Percentiles rank a stretch among this genome's conserved stretches.
These are phyloP conservation scores for Abrostola tripartita DNA, from an alignment of 2,888 invertebrate species.

Conservation along the genomic window DNA sequence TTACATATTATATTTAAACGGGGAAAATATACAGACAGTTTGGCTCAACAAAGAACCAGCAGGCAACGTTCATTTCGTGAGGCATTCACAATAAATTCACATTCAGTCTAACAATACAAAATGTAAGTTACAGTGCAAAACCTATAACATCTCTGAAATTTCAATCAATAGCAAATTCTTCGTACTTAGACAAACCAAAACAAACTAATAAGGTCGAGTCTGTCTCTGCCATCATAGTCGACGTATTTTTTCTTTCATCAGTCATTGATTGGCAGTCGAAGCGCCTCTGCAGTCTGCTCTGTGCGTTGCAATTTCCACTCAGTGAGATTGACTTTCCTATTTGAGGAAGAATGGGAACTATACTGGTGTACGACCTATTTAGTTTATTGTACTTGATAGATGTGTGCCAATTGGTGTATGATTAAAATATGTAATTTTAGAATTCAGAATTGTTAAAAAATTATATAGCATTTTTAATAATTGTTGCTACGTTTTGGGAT, in stretches of 20 bases:
- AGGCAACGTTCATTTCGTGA: too few relatives aligned
- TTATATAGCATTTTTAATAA: too few relatives aligned
- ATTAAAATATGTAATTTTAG: too few relatives aligned
- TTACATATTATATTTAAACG: too few relatives aligned
- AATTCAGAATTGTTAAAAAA: too few relatives aligned
- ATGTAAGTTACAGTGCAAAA: too few relatives aligned
- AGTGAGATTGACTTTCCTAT: constrained; percentile 46
- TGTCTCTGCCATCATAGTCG: constrained; percentile 25
- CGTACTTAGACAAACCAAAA: neutral
- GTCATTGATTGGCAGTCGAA: constrained; percentile 51
- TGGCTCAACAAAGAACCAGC: too few relatives aligned
- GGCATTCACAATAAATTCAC: too few relatives aligned
- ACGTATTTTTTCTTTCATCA: constrained; percentile 48
- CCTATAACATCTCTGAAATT: too few relatives aligned
- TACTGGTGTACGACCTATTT: neutral
- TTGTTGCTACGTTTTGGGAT: too few relatives aligned
- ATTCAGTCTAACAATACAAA: too few relatives aligned
- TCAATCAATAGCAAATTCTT: neutral
- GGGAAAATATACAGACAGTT: too few relatives aligned
- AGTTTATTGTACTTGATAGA: constrained; percentile 2
- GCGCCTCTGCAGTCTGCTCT: constrained; percentile 25
- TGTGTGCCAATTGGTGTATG: neutral
- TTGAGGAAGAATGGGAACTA: constrained; percentile 32
- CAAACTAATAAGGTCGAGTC: constrained; percentile 8
- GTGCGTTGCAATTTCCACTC: constrained; percentile 52